Conservation (phyloP, 2,113 vertebrate species). For the Coptodon rendalli region DNA sequence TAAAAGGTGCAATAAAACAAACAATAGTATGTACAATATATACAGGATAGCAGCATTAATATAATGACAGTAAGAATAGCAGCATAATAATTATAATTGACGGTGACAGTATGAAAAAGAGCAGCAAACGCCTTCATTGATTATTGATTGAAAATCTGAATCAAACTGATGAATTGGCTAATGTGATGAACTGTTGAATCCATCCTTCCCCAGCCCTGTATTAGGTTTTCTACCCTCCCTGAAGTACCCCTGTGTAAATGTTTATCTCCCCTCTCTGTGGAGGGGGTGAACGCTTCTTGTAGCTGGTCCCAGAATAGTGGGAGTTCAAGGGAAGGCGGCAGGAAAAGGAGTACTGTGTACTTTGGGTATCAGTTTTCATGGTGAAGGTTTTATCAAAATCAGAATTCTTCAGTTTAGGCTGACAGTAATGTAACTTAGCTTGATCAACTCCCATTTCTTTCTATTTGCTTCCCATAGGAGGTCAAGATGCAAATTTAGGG, state of each 20-base stretch:
- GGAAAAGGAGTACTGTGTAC: neutral
- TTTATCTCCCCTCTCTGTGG: neutral
- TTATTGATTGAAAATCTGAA: neutral
- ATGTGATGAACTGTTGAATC: neutral
- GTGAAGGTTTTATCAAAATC: neutral
- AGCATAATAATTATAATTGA: too few species aligned
- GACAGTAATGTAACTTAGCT: neutral
- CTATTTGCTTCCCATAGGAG: slow-evolving; percentile 35
- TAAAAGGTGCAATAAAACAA: too few species aligned
- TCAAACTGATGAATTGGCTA: neutral
- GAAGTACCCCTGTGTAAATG: slow-evolving; percentile 1
- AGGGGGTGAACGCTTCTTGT: neutral
- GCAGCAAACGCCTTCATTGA: neutral
- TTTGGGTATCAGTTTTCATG: neutral
- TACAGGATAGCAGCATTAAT: too few species aligned
- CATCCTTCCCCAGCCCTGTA: neutral
- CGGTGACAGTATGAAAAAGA: too few species aligned
- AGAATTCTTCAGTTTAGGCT: neutral
- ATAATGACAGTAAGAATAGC: too few species aligned
- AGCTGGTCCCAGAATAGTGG: neutral
- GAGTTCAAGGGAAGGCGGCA: neutral
- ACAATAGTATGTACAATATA: too few species aligned
- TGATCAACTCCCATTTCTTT: neutral
- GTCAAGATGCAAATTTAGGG: slow-evolving; percentile 34
- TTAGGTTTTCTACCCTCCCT: neutral